Percentiles rank a stretch among this genome's conserved stretches.
These are phyloP conservation scores for Chelon labrosus DNA, from an alignment of 2,797 vertebrate genomes.

Conservation along the genomic window DNA sequence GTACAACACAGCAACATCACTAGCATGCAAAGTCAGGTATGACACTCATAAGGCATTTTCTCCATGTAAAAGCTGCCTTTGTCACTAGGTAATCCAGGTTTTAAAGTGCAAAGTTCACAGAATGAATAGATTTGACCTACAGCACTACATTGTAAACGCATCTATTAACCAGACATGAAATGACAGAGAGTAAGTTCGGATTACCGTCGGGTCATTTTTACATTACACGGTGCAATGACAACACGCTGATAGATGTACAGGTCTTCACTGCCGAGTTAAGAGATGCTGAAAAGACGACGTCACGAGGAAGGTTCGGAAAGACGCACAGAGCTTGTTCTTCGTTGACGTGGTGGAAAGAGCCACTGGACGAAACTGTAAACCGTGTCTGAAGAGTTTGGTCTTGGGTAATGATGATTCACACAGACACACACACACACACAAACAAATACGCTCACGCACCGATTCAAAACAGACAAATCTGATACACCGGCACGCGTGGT, in stretches of 20 bases:
- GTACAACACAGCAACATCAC: slow-evolving; percentile 73
- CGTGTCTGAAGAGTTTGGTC: slow-evolving; percentile 59
- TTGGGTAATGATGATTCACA: slow-evolving; percentile 22
- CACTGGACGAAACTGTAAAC: slow-evolving; percentile 66
- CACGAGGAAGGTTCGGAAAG: slow-evolving; percentile 54
- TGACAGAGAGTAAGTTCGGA: slow-evolving; percentile 60
- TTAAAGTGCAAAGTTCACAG: slow-evolving; percentile 87
- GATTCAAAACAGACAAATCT: slow-evolving; percentile 38
- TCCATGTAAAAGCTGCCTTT: slow-evolving; percentile 83
- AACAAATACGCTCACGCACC: slow-evolving; percentile 28
- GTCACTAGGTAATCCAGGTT: slow-evolving; percentile 80
- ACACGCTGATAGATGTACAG: slow-evolving; percentile 61
- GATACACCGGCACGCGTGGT: slow-evolving; percentile 39
- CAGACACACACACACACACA: slow-evolving; percentile 26
- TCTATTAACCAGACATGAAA: slow-evolving; percentile 73
- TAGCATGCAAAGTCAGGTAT: slow-evolving; percentile 81
- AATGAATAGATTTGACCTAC: slow-evolving; percentile 75
- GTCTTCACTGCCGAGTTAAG: slow-evolving; percentile 43
- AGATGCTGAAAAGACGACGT: slow-evolving; percentile 53
- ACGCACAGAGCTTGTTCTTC: slow-evolving; percentile 56
- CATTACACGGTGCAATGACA: slow-evolving; percentile 66
- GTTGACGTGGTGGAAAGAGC: slow-evolving; percentile 35
- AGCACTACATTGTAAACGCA: slow-evolving; percentile 77
- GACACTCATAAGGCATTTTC: slow-evolving; percentile 82
- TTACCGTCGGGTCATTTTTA: slow-evolving; percentile 59